phyloP scores from a whole-genome alignment of 2,888 invertebrate species.

The Drosophila neutralis region DNA sequence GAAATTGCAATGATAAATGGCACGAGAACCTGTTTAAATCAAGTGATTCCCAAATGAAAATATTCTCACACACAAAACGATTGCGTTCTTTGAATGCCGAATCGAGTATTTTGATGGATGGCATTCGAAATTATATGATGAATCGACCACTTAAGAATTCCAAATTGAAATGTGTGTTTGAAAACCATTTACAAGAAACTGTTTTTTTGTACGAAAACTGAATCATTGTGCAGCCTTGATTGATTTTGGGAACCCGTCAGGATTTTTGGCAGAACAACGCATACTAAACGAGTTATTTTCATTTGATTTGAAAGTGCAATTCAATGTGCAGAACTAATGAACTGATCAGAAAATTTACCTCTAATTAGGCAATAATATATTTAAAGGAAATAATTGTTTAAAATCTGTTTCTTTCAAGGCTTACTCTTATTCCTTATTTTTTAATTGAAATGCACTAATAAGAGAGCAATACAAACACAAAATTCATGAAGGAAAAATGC shows the following conservation, averaged over 20 bases:
- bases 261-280: constrained; percentile 1
- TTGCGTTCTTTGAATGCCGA: constrained; percentile 30
- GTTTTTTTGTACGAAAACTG: constrained; percentile 7
- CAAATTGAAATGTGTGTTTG: constrained; percentile 43
- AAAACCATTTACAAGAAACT: constrained; percentile 17
- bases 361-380: background rate
- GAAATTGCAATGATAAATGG: constrained; percentile 56
- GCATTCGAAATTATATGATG: constrained; percentile 47
- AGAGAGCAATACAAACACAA: background rate
- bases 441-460: background rate
- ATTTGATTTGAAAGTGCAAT: background rate
- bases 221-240: constrained; percentile 18
- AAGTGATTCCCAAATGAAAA: constrained; percentile 41
- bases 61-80: constrained; percentile 6
- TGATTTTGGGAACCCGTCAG: constrained; percentile 10
- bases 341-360: background rate
- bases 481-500: background rate
- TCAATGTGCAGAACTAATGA: background rate
- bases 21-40: constrained; percentile 33
- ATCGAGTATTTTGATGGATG: constrained; percentile 50
- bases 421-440: background rate
- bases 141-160: constrained; percentile 35
- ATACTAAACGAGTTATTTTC: background rate
- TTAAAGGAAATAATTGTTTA: background rate
- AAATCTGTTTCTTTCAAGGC: background rate